Base-by-base conservation (phyloP, 2,888 invertebrate genomes). In the Kryphioiulus occultus region DNA sequence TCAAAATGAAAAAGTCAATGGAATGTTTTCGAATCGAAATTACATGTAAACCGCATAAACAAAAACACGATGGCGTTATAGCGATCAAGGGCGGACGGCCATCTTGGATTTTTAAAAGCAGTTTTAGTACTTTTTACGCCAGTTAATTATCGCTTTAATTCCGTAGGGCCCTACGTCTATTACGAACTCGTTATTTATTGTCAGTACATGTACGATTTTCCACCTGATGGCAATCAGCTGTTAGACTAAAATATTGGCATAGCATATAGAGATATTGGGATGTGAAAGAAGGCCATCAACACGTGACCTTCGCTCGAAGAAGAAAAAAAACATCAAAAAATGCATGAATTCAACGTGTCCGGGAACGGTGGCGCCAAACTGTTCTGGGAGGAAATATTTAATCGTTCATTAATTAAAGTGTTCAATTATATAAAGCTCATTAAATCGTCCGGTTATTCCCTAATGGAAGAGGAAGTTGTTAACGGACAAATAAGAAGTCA, bases 191-290 rank as follows among this genome's bases (percentile, higher is more conserved):
- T 68, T 68, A 68, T 68, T 68, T 68, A 68, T 68, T 68, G 68
- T 26, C 39, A 3, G 9, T 39, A 39, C 39, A 39, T 9, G 39
- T n/a, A 26, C 68, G 12, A 26, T 9, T 68, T 22, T 22, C 68
- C 10, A 68, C 68, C 68, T 26, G 68, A 68, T 68, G 68, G 68
- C 68, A 68, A 68, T 68, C 68, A 68, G 68, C 68, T 68, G 68
- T 26, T 22, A 2, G 68, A 9, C 26, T 10, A 68, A 68, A 26
- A n/a, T n/a, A n/a, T n/a, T n/a, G n/a, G n/a, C n/a, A n/a, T n/a
- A n/a, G n/a, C n/a, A n/a, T n/a, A n/a, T n/a, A n/a, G n/a, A n/a
- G n/a, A 68, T 26, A 26, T 26, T 68, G 9, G 68, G 68, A 68
- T 68, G 68, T 26, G 22, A 26, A 68, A 68, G 68, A 68, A 68